Percentiles rank a stretch among this genome's conserved stretches.
Evolutionary conservation across 1,140 invertebrate species (phyloP).

Genomic region (Zaprionus capensis): DNA sequence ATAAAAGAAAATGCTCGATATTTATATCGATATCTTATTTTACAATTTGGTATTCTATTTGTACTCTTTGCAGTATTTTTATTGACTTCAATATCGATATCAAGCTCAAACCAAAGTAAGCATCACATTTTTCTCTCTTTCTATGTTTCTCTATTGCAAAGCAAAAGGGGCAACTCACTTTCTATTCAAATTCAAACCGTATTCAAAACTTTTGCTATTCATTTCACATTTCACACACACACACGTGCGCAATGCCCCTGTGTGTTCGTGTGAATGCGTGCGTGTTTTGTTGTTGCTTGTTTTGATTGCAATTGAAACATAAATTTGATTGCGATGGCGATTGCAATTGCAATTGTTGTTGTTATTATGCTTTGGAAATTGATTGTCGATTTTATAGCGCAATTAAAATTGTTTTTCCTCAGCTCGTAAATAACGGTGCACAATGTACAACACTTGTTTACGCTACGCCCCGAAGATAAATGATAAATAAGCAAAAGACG

Average conservation of each 20-base stretch:
- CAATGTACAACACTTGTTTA: slow-evolving; percentile 34
- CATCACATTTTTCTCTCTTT: too few species aligned
- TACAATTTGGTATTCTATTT: too few species aligned
- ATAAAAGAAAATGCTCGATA: background rate
- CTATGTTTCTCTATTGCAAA: background rate
- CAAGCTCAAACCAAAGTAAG: background rate
- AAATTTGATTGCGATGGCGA: slow-evolving; percentile 21
- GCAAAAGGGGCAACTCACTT: background rate
- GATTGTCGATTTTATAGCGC: slow-evolving; percentile 62
- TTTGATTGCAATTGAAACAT: slow-evolving; percentile 9
- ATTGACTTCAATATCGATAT: background rate
- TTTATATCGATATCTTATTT: background rate
- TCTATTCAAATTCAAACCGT: slow-evolving; percentile 4
- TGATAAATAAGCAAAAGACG: slow-evolving; percentile 28
- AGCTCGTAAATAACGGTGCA: slow-evolving; percentile 59
- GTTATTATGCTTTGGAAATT: slow-evolving; percentile 33
- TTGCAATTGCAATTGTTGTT: slow-evolving; percentile 42
- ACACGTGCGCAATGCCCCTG: background rate
- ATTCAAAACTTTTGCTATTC: background rate
- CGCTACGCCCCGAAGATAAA: slow-evolving; percentile 31
- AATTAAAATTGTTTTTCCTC: slow-evolving; percentile 63
- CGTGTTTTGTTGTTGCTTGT: slow-evolving; percentile 2
- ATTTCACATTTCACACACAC: background rate
- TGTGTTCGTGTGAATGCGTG: background rate
- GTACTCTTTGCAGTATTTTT: background rate